Evolutionary conservation across 2,888 invertebrate genomes (phyloP).

Genomic region (Euphydryas editha): DNA sequence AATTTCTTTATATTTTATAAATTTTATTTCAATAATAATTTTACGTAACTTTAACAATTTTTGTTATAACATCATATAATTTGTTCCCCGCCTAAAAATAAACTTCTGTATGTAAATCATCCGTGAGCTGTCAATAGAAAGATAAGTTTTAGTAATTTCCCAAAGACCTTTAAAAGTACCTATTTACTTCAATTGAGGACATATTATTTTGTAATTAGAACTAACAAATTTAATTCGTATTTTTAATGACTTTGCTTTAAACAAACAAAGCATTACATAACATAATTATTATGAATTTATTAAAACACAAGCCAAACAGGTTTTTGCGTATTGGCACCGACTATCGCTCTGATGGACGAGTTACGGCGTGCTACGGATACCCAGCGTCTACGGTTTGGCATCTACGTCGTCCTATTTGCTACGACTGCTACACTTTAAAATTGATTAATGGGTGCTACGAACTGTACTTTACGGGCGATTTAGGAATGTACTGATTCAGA

Average conservation of each 20-base stretch:
- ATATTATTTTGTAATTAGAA: too few species aligned
- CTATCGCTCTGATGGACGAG: conserved; percentile 21
- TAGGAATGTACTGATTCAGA: neutral
- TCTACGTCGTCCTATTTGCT: conserved; percentile 20
- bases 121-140: too few species aligned
- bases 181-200: too few species aligned
- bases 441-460: conserved; percentile 13
- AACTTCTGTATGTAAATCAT: too few species aligned
- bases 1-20: neutral
- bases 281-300: neutral
- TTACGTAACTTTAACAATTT: neutral
- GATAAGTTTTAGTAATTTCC: too few species aligned
- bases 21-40: neutral
- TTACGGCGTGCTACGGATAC: conserved; percentile 27
- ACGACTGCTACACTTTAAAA: conserved; percentile 15
- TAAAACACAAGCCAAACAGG: neutral
- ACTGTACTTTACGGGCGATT: conserved; percentile 2
- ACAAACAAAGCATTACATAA: neutral
- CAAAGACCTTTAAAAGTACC: too few species aligned
- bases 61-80: neutral
- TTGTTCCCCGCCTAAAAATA: neutral
- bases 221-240: too few species aligned
- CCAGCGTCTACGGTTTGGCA: conserved; percentile 16
- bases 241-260: neutral
- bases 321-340: conserved; percentile 20